Base-by-base conservation (phyloP, 2,113 vertebrate species). In the Dascyllus trimaculatus region DNA sequence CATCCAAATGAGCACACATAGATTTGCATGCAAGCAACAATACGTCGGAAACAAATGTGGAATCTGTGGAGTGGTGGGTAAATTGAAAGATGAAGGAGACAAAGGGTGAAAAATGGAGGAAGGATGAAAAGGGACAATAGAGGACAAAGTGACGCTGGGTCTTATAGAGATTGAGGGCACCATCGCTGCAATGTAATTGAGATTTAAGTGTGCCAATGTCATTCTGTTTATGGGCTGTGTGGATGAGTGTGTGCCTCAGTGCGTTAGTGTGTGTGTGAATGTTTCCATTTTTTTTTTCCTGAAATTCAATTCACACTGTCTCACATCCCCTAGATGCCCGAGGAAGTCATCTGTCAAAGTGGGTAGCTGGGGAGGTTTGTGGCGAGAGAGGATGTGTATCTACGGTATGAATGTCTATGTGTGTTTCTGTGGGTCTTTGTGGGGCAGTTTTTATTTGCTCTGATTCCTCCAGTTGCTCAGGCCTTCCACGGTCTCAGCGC, bases 281-380 rank as follows among this genome's bases (percentile, higher is more conserved):
- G 10, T 68, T 5, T 67, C 11, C n/a, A n/a, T 57, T 9, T 60
- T 76, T 63, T 46, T 59, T 22, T 3, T 1, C 11, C 4, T 48
- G 17, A 88, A 87, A 89, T 88, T 87, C 73, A 83, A 84, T 89
- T 89, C 72, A 84, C 85, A 76, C 71, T 64, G 58, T 85, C 72
- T 85, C 62, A 53, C 66, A 69, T 84, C 52, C 58, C 26, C 66
- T 62, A 1, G 54, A 59, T 71, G 81, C 68, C 43, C 2, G 24
- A 61, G 78, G 74, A 87, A 64, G 84, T 91, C 64, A 84, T 87
- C 76, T 74, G 82, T 90, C 80, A 79, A 67, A 80, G 58, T 70
- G 15, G 59, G 72, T 21, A 60, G 59, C 69, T 59, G 35, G 58
- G 73, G 70, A 75, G 54, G 9, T 76, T 71, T 84, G 74, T 48